Percentiles rank a stretch among this genome's conserved stretches.
phyloP scores from a whole-genome alignment of 2,888 invertebrate genomes.

The Drosophila merina region DNA sequence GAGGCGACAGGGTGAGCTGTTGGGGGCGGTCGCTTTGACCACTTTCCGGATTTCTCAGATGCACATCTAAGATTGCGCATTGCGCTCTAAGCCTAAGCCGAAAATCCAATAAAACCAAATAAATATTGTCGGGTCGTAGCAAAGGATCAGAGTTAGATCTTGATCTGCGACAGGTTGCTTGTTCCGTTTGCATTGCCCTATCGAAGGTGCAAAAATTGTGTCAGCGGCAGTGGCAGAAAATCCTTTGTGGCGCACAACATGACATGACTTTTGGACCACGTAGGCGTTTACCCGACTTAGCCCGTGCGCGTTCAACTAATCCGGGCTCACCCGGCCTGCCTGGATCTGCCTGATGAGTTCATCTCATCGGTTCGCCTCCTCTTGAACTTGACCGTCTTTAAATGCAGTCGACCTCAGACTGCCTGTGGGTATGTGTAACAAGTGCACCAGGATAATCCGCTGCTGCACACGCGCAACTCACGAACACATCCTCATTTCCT shows the following conservation, averaged over 20 bases:
- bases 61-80: slow-evolving; percentile 63
- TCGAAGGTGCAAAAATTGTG: slow-evolving; percentile 71
- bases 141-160: slow-evolving; percentile 64
- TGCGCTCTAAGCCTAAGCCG: slow-evolving; percentile 62
- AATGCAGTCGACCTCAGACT: slow-evolving; percentile 36
- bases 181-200: slow-evolving; percentile 15
- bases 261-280: slow-evolving; percentile 80
- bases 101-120: slow-evolving; percentile 81
- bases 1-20: slow-evolving; percentile 35
- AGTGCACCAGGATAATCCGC: slow-evolving; percentile 72
- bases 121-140: slow-evolving; percentile 81
- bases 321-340: slow-evolving; percentile 75
- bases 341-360: slow-evolving; percentile 37
- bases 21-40: slow-evolving; percentile 7
- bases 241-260: slow-evolving; percentile 79
- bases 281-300: slow-evolving; percentile 84
- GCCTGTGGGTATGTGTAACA: slow-evolving; percentile 47
- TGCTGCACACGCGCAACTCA: slow-evolving; percentile 73
- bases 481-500: slow-evolving; percentile 34
- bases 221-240: slow-evolving; percentile 58
- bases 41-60: slow-evolving; percentile 31
- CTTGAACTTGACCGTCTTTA: slow-evolving; percentile 69
- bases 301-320: slow-evolving; percentile 80
- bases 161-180: slow-evolving; percentile 34
- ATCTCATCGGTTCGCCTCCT: slow-evolving; percentile 41